Conservation (phyloP, 1,140 invertebrate species). For the Littorina saxatilis region DNA sequence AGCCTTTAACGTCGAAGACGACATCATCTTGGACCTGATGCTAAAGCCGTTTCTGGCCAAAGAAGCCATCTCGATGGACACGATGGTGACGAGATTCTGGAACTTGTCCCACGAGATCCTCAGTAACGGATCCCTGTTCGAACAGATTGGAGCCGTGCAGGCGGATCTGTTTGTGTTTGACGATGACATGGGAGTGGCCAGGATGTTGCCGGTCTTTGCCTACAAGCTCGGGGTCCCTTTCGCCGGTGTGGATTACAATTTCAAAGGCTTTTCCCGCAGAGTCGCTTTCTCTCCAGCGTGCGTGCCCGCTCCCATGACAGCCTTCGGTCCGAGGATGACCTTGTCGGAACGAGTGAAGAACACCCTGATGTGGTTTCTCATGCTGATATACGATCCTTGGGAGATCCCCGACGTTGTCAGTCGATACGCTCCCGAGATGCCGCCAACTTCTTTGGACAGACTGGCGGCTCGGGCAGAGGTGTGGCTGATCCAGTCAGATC, state of each 20-base stretch:
- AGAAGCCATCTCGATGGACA: background rate
- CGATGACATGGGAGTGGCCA: background rate
- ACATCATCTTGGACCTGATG: background rate
- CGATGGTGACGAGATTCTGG: too few relatives aligned
- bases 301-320: background rate
- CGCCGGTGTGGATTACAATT: background rate
- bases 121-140: conserved; percentile 11
- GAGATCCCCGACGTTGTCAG: background rate
- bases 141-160: conserved; percentile 20
- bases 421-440: conserved; percentile 35
- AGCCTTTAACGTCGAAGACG: background rate
- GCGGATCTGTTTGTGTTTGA: conserved; percentile 42
- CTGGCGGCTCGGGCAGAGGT: conserved; percentile 35
- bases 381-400: background rate
- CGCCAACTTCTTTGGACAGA: conserved; percentile 9
- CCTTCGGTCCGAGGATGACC: background rate
- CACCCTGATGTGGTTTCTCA: background rate
- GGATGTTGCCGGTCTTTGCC: conserved; percentile 23
- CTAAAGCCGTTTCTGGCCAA: background rate
- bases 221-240: conserved; percentile 39
- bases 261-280: background rate
- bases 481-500: conserved; percentile 43
- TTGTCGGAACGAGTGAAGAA: conserved; percentile 31
- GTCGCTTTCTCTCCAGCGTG: conserved; percentile 23
- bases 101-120: conserved; percentile 34